phyloP scores from a whole-genome alignment of 2,113 vertebrate genomes.

The Leucopsar rothschildi region DNA sequence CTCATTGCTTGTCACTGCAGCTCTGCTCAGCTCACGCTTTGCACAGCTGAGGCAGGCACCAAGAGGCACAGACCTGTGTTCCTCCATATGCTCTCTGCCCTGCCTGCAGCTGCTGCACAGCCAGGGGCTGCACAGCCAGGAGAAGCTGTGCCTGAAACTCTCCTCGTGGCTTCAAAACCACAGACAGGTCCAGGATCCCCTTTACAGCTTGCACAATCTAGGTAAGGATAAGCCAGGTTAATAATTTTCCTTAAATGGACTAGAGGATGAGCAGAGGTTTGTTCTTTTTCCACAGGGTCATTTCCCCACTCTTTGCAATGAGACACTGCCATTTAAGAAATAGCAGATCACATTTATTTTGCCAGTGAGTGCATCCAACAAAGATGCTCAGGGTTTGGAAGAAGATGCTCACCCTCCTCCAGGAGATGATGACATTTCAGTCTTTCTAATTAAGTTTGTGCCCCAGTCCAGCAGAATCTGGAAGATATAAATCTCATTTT shows the following conservation, averaged over 20 bases:
- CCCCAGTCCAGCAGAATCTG: slow-evolving; percentile 11
- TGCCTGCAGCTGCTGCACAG: neutral
- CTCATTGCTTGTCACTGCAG: neutral
- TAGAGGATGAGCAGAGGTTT: neutral
- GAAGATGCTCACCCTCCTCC: neutral
- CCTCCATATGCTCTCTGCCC: neutral
- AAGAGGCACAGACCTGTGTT: neutral
- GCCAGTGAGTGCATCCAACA: neutral
- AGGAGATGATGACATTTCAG: slow-evolving; percentile 50
- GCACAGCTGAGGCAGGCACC: neutral
- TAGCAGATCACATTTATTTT: neutral
- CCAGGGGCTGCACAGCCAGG: fast-evolving
- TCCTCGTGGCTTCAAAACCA: neutral
- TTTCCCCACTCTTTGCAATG: neutral
- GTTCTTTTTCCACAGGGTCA: neutral
- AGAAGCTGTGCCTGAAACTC: neutral
- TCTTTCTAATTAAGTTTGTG: slow-evolving; percentile 41
- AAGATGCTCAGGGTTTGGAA: neutral
- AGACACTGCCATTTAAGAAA: neutral
- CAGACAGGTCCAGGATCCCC: neutral
- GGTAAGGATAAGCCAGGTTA: neutral
- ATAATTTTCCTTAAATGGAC: neutral
- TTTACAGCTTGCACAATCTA: neutral
- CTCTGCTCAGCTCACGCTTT: neutral
- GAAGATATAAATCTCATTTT: slow-evolving; percentile 40